Evolutionary conservation across 2,888 invertebrate species (phyloP), one percentile per base, ranked within the genome.

Genomic region (Formica aserva): DNA sequence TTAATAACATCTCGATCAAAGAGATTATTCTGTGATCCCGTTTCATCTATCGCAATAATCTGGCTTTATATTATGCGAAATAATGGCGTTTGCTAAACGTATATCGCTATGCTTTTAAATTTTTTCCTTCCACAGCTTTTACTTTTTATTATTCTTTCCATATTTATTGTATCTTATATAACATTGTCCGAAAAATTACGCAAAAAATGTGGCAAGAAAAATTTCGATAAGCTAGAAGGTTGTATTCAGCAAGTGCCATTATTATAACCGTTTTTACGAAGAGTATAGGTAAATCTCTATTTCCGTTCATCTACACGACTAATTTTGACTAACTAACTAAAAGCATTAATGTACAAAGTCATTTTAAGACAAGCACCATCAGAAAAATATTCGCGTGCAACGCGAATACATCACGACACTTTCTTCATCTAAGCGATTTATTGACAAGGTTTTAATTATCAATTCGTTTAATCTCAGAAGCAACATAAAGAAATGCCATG

Each of bases 281-380:
- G 29, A 52, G 45, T 77, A 67, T n/a, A 77, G 41, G 18, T 67
- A 41, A 35, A 57, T 57, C 18, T n/a, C 15, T 67, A 66, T 41
- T 26, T 29, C 29, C 15, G 38, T 32, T 57, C 13, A 35, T 11
- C 29, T 35, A 18, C 41, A 62, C 69, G 41, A 35, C 48, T 71
- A 45, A 78, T 71, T 78, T 78, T 26, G 60, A 71, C 38, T 78
- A 67, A 77, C 55, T 66, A 26, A 60, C 29, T 71, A 80, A 71
- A 32, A 71, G 41, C 69, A 32, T 45, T 22, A 71, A 60, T 45
- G 57, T 78, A 71, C 78, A 45, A 45, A 71, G 57, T 60, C 60
- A 48, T 35, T 35, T 48, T 57, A 67, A 65, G 38, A 66, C 41
- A 38, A 67, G 55, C 38, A 55, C 13, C 22, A 48, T 71, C 45